Conservation (phyloP, 2,888 invertebrate species). For the Rhamphomyia laevipes region DNA sequence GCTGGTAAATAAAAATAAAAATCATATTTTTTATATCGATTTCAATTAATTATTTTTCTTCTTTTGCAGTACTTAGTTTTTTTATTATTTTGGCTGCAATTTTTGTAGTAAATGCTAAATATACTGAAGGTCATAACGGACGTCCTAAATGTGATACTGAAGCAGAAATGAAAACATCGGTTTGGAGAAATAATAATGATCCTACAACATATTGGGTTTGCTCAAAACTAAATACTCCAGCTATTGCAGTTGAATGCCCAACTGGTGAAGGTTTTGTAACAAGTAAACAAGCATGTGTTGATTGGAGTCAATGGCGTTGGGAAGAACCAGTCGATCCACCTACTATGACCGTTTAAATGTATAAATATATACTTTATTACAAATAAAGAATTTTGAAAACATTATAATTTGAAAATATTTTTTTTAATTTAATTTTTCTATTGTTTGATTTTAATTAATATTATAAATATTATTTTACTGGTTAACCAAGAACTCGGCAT, state of each 20-base stretch:
- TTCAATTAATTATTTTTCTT: too few relatives aligned
- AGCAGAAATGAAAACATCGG: constrained; percentile 14
- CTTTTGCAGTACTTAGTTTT: constrained; percentile 12
- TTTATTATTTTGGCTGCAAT: constrained; percentile 8
- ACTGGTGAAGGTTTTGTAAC: constrained; percentile 28
- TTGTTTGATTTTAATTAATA: too few relatives aligned
- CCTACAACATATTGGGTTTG: constrained; percentile 8
- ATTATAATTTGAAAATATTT: too few relatives aligned
- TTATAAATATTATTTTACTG: too few relatives aligned
- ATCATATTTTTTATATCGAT: too few relatives aligned
- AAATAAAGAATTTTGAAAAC: not conserved
- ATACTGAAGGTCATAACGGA: constrained; percentile 5
- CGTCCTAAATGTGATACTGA: constrained; percentile 2
- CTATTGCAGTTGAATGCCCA: constrained; percentile 24
- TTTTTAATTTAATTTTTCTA: too few relatives aligned
- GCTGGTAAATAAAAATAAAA: too few relatives aligned
- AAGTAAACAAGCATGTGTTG: constrained; percentile 27
- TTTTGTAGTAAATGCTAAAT: not conserved
- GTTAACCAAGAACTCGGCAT: too few relatives aligned
- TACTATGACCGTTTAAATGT: too few relatives aligned
- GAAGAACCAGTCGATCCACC: constrained; percentile 28
- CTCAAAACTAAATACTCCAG: constrained; percentile 8
- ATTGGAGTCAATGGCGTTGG: constrained; percentile 32
- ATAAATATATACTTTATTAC: too few relatives aligned
- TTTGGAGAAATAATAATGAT: constrained; percentile 23